Base-by-base conservation (phyloP, 2,888 invertebrate genomes). In the Drosophila leonis region DNA sequence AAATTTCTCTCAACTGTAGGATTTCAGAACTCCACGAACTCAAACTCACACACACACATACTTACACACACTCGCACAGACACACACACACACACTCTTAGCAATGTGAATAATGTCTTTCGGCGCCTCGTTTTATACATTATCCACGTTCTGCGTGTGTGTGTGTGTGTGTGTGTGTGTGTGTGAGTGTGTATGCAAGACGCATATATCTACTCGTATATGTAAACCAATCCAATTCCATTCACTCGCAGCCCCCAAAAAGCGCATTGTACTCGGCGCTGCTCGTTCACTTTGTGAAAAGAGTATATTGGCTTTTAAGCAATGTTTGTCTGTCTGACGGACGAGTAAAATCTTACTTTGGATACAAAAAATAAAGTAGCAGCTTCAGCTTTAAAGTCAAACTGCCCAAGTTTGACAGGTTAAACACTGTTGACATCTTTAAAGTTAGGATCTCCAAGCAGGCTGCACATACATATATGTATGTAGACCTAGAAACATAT, bases 61-160 rank as follows among this genome's bases (percentile, higher is more conserved):
- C n/a, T n/a, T n/a, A 31, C 44, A 20, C 12, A 20, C 8, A 24
- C 31, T 15, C 48, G 41, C 42, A 51, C 20, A 35, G 42, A 39
- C n/a, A 27, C 46, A 48, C 15, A 20, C 10, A 54, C 24, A 35
- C 44, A 54, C 44, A 46, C 18, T 18, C n/a, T 33, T 41, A 33
- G 63, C 87, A 85, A 88, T 88, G 90, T 90, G 88, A 88, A 88
- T 86, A 83, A 80, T 90, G 72, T 88, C 88, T 88, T 74, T 88
- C 88, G 90, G 76, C 90, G 83, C 85, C 87, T 84, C 72, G 72
- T 69, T 80, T 85, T 72, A 74, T 75, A 82, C 72, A 80, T 63
- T 79, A 79, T 79, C 65, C 80, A 65, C 80, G 51, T 62, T 54
- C 51, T 63, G 24, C 4, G 2, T 35, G 35, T 46, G 64, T 68